These are phyloP conservation scores for Limanda limanda DNA, from an alignment of 2,113 vertebrate genomes.

Conservation along the genomic window DNA sequence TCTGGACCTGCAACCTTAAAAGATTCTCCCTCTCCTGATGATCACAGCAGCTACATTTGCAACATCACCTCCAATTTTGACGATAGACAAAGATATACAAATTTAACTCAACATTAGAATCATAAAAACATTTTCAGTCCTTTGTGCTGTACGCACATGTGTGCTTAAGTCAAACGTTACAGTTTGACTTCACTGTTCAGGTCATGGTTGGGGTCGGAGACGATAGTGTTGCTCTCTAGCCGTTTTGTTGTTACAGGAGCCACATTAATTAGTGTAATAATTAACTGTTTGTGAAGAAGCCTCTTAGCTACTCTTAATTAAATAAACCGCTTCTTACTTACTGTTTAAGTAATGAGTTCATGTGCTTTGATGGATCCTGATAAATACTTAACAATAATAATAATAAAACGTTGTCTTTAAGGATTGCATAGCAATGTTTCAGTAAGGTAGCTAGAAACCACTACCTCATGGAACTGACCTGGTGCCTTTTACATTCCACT, in stretches of 20 bases:
- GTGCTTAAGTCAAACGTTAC: too few species aligned
- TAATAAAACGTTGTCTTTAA: too few species aligned
- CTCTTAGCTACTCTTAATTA: conserved; percentile 10
- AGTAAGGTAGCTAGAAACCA: too few species aligned
- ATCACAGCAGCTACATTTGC: neutral
- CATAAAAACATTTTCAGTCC: too few species aligned
- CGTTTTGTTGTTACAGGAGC: conserved; percentile 13
- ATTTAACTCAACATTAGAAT: neutral
- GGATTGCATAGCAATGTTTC: too few species aligned
- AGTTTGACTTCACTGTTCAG: too few species aligned
- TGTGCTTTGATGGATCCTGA: neutral
- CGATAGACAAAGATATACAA: neutral
- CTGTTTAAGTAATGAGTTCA: neutral
- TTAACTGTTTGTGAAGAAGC: conserved; percentile 28
- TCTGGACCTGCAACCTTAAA: too few species aligned
- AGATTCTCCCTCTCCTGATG: neutral
- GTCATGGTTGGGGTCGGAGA: too few species aligned
- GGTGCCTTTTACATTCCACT: conserved; percentile 3
- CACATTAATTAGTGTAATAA: conserved; percentile 18
- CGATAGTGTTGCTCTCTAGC: neutral
- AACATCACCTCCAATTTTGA: neutral
- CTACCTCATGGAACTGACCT: neutral
- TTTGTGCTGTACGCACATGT: too few species aligned
- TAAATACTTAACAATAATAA: neutral
- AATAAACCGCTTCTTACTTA: too few species aligned